Base-by-base conservation (phyloP, 2,888 invertebrate genomes). In the Atherix ibis region DNA sequence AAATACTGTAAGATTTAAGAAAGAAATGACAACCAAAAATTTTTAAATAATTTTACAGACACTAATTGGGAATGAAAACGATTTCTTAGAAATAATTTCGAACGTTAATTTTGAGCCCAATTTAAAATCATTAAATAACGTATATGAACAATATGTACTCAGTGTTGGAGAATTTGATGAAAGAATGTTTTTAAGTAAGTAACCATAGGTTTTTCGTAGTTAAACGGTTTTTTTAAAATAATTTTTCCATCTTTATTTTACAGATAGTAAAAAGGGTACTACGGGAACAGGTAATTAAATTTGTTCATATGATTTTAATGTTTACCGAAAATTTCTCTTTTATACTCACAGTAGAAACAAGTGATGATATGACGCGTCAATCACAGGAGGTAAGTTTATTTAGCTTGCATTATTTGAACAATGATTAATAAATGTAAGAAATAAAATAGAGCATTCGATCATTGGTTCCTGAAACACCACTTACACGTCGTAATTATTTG, bases 101-200 rank as follows among this genome's bases (percentile, higher is more conserved):
- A 64, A 75, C 18, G 68, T 70, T 10, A 73, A 75, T 51, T 92
- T 91, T 64, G 91, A 92, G 47, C 64, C 66, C 13, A 95, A 94
- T 63, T 71, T 79, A 19, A 87, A 82, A 64, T 76, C 79, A 45
- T 65, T 94, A 25, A 84, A 82, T 46, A 83, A 78, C 55, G 66
- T 76, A 9, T 98, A 98, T 57, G 94, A 94, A 54, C 81, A 83
- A 34, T 85, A 82, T 58, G 82, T 95, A 16, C 64, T 92, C 25
- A 85, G 77, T 54, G 80, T 82, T 40, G 92, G 94, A 2, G 91
- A 94, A 58, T 85, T 97, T 59, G 97, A 98, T 58, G 97, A 98
- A 61, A 72, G 94, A 51, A 85, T 97, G 59, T 89, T 97, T 64
- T 69, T 92, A 50, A 81, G 83, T 70, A 69, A 74, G 61, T 53